Base-by-base conservation (phyloP, 2,888 invertebrate genomes). In the Rhagium mordax region DNA sequence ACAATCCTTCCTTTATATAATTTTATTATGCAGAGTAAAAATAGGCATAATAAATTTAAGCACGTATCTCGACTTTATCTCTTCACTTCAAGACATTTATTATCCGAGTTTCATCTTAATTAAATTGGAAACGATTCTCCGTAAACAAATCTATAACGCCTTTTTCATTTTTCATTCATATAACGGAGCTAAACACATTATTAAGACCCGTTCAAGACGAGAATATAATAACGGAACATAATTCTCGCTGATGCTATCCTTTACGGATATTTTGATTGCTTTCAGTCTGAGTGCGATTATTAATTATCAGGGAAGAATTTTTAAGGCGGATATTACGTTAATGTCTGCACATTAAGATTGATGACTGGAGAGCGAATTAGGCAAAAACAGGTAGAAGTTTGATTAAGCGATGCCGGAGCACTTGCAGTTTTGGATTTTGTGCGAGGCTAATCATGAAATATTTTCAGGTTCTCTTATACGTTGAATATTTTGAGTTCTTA, bases 141-240 rank as follows among this genome's bases (percentile, higher is more conserved):
- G 59, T 59, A 59, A 59, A 59, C 59, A 33, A 15, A 57, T 24
- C 27, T 16, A 27, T 24, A 57, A 29, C 57, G 33, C 59, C 33
- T 33, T 59, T 33, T 59, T 33, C 59, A 59, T 59, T 59, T 59
- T 59, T 59, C 59, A 59, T 59, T 15, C 33, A 20, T 16, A 18
- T 18, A 33, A 10, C 18, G 59, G 33, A 41, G 59, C 20, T 16
- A 29, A 59, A 59, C 27, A 16, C 55, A 27, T 27, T 57, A n/a
- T 27, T 27, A 15, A 8, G 18, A 33, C 18, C 20, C 33, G 1
- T 59, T 59, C 33, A 33, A 33, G 33, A 16, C 2, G 3, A 0
- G 59, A 16, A 33, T 33, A 59, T 59, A 59, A 59, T 18, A 29
- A 20, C 18, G 33, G 33, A 29, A 59, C 18, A 24, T 33, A 41